These are phyloP conservation scores for Poeciliopsis retropinna DNA, from an alignment of 2,113 vertebrate species.

Conservation along the genomic window DNA sequence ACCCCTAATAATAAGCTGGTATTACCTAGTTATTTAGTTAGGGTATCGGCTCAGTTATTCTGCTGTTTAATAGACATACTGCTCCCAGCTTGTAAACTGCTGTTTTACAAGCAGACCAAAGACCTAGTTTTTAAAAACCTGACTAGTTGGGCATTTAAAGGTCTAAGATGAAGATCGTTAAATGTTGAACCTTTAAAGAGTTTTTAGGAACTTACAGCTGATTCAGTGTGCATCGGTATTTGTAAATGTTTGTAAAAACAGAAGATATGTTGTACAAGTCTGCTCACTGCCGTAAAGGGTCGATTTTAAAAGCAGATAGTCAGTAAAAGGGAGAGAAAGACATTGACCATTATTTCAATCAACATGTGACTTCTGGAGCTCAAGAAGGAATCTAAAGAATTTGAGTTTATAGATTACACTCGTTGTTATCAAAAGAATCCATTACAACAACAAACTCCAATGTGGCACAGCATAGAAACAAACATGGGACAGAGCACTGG, in stretches of 20 bases:
- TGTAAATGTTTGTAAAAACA: background rate
- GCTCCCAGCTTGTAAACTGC: background rate
- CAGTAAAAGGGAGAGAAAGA: background rate
- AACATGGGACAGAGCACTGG: background rate
- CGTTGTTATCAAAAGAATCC: background rate
- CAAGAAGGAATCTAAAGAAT: background rate
- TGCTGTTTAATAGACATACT: background rate
- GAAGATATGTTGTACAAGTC: background rate
- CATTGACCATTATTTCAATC: background rate
- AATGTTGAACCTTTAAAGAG: background rate
- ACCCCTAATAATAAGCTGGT: too few species aligned
- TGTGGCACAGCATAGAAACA: background rate
- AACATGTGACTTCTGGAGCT: background rate
- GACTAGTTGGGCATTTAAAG: too few species aligned
- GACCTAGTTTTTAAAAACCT: too few species aligned
- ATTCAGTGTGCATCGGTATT: background rate
- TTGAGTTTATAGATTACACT: background rate
- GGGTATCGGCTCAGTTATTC: too few species aligned
- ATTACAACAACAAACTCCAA: background rate
- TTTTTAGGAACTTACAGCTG: background rate
- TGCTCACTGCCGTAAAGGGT: background rate
- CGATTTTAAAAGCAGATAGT: background rate
- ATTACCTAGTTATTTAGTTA: too few species aligned
- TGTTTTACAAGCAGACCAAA: too few species aligned
- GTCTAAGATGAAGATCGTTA: too few species aligned